Percentiles rank a stretch among this genome's conserved stretches.
These are phyloP conservation scores for Epizoanthus stellaris DNA, from an alignment of 92 coral and sea anemone species.

Conservation along the genomic window DNA sequence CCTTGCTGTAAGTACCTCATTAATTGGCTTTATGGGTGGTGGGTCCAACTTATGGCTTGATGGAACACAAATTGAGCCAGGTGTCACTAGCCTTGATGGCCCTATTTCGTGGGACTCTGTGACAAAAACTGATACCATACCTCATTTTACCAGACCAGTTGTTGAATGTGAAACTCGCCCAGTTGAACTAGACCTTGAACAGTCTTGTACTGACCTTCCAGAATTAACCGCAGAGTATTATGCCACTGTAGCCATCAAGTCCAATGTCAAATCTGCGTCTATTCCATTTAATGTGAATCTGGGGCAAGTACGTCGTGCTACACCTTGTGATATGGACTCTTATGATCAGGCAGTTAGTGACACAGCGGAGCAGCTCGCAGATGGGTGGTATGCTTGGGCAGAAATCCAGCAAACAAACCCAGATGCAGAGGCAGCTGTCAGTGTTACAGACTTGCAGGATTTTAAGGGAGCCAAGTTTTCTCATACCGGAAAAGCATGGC, in stretches of 20 bases:
- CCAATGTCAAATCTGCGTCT: conserved; percentile 39
- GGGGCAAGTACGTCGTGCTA: conserved; percentile 41
- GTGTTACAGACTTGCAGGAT: not conserved
- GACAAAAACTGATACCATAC: conserved; percentile 21
- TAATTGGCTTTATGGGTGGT: conserved; percentile 40
- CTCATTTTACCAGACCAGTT: not conserved
- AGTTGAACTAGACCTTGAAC: conserved; percentile 33
- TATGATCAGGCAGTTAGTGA: conserved; percentile 54
- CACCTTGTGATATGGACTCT: conserved; percentile 43
- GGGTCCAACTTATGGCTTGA: conserved; percentile 46
- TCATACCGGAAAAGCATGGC: conserved; percentile 26
- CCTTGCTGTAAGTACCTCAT: conserved; percentile 46
- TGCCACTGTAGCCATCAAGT: conserved; percentile 55
- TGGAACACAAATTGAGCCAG: conserved; percentile 62
- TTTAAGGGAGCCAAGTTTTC: not conserved
- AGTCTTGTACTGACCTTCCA: conserved; percentile 36
- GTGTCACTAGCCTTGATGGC: conserved; percentile 64
- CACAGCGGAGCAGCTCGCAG: conserved; percentile 53
- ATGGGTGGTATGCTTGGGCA: conserved; percentile 65
- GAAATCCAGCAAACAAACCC: conserved; percentile 45
- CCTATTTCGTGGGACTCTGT: conserved; percentile 52
- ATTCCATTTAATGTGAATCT: conserved; percentile 51
- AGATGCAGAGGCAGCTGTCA: conserved; percentile 11
- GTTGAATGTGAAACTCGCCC: conserved; percentile 14
- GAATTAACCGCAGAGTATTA: conserved; percentile 29